Evolutionary conservation across 2,888 invertebrate genomes (phyloP).

Genomic region (Cantharis nigra): DNA sequence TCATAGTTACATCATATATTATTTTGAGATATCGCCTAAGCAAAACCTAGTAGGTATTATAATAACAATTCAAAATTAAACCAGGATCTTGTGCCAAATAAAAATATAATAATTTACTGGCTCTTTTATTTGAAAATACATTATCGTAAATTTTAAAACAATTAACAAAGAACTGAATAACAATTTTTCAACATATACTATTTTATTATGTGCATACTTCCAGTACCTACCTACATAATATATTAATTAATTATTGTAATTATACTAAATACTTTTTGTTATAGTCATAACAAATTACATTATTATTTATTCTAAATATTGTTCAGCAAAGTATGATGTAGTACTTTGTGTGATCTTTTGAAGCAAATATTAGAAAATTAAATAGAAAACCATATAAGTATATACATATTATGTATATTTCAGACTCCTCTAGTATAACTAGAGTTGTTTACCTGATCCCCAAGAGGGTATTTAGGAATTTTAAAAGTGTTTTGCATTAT

Average conservation of each 20-base stretch:
- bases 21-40: not conserved
- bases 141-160: not conserved
- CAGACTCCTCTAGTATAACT: too few relatives aligned
- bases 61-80: not conserved
- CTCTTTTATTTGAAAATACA: not conserved
- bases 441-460: too few relatives aligned
- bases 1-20: not conserved
- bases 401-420: too few relatives aligned
- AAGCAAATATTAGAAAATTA: too few relatives aligned
- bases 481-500: too few relatives aligned
- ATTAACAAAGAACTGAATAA: not conserved
- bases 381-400: too few relatives aligned
- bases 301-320: too few relatives aligned
- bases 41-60: not conserved
- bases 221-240: not conserved
- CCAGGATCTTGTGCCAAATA: not conserved
- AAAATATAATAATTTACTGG: not conserved
- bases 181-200: not conserved
- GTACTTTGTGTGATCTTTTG: too few relatives aligned
- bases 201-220: not conserved
- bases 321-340: too few relatives aligned
- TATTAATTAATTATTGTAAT: not conserved
- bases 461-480: too few relatives aligned
- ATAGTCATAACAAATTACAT: too few relatives aligned
- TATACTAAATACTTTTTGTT: too few relatives aligned